Conservation (phyloP, 2,888 invertebrate species). For the Plemyria rubiginata region DNA sequence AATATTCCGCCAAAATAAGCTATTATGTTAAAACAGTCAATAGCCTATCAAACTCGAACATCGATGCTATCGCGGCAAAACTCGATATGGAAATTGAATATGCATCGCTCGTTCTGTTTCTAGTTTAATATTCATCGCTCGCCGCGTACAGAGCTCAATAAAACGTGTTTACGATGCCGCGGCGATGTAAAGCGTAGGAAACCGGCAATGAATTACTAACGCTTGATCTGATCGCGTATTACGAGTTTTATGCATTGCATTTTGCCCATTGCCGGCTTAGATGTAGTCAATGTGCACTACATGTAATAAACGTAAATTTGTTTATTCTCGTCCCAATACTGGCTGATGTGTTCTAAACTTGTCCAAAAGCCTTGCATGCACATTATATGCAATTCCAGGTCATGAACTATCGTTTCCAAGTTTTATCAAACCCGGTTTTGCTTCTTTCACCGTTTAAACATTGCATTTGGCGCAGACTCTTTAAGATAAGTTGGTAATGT, state of each 20-base stretch:
- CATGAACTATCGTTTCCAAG: too few relatives aligned
- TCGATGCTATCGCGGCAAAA: slow-evolving; percentile 28
- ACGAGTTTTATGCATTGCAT: slow-evolving; percentile 36
- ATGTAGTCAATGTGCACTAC: background rate
- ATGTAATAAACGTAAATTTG: background rate
- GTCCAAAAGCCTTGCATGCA: too few relatives aligned
- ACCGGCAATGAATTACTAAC: slow-evolving; percentile 63
- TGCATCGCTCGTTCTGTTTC: slow-evolving; percentile 55
- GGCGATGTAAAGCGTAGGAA: slow-evolving; percentile 58
- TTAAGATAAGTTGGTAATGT: too few relatives aligned
- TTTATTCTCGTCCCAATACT: too few relatives aligned
- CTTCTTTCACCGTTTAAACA: too few relatives aligned
- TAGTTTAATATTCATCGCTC: slow-evolving; percentile 73
- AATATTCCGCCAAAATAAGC: background rate
- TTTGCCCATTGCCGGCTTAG: slow-evolving; percentile 10
- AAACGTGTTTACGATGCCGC: slow-evolving; percentile 71
- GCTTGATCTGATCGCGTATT: slow-evolving; percentile 48
- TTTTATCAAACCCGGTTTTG: too few relatives aligned
- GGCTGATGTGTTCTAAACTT: too few relatives aligned
- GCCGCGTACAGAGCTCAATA: slow-evolving; percentile 68
- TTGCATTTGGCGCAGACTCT: too few relatives aligned
- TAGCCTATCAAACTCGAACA: slow-evolving; percentile 23
- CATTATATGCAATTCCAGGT: too few relatives aligned
- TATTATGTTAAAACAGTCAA: slow-evolving; percentile 7
- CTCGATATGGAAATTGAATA: slow-evolving; percentile 64